phyloP scores from a whole-genome alignment of 2,113 vertebrate genomes.

The Crocuta crocuta region DNA sequence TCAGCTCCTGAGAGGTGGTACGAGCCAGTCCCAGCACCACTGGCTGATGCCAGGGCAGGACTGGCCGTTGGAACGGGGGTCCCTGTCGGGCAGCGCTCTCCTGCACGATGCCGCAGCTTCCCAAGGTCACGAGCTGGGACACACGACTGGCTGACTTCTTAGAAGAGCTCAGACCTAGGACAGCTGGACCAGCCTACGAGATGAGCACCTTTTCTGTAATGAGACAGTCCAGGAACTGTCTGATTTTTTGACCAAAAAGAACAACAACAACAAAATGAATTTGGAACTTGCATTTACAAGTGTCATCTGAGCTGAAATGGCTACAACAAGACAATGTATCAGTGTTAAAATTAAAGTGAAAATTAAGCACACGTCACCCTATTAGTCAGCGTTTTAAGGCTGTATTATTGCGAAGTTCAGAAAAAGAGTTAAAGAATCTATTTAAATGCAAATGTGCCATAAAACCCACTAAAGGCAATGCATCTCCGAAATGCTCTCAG shows the following conservation, averaged over 20 bases:
- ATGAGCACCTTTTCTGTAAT: background rate
- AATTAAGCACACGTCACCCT: slow-evolving; percentile 48
- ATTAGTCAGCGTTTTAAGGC: slow-evolving; percentile 69
- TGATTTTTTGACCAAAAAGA: slow-evolving; percentile 41
- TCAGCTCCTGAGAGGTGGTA: background rate
- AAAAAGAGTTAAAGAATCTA: slow-evolving; percentile 73
- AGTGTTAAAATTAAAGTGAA: slow-evolving; percentile 56
- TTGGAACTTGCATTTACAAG: slow-evolving; percentile 56
- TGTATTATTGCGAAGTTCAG: slow-evolving; percentile 67
- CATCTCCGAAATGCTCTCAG: slow-evolving; percentile 51
- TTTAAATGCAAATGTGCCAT: slow-evolving; percentile 81
- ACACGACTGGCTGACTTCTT: background rate
- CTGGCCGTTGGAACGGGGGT: accelerated
- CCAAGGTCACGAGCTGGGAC: background rate
- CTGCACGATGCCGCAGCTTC: accelerated
- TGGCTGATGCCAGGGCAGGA: background rate
- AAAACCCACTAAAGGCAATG: slow-evolving; percentile 55
- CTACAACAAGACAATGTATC: background rate
- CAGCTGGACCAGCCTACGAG: background rate
- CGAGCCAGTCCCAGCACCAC: accelerated
- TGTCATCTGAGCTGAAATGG: background rate
- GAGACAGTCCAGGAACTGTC: background rate
- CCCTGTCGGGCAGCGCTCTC: background rate
- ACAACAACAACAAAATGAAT: slow-evolving; percentile 14
- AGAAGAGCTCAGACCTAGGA: background rate